Evolutionary conservation across 2,888 invertebrate species (phyloP), one percentile per base, ranked within the genome.

Genomic region (Lasioglossum figueresi): DNA sequence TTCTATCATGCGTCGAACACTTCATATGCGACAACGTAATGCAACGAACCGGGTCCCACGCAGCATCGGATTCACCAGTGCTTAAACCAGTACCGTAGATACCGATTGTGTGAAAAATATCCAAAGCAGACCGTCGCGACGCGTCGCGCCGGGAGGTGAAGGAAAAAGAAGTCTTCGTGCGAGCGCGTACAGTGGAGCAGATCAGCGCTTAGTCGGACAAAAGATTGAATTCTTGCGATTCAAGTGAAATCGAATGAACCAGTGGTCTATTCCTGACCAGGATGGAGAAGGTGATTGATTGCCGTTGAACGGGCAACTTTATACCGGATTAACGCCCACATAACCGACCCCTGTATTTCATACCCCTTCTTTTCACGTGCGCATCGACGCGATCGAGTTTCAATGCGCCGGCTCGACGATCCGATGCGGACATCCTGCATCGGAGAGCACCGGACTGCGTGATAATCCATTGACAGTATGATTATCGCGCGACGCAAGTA

Each of bases 401-500:
- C 63, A 23, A 63, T 72, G 48, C 45, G 31, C 52, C 40, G 73
- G 63, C 71, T 43, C 75, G 37, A n/a, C 43, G 52, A 19, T 71
- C 63, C 59, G 71, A 63, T 14, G n/a, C 59, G 45, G 76, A 19
- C 43, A 14, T 6, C 80, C 4, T n/a, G 45, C 23, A 40, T 56
- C 34, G 12, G 19, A 27, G 6, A 52, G 23, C 23, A 52, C 10
- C 23, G 23, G 52, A n/a, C 52, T n/a, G n/a, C 52, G n/a, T 70
- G 40, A 34, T 45, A 73, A 79, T 79, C 79, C 73, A 45, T n/a
- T 34, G 31, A 43, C 23, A 10, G 8, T 1, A 2, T 16, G 40
- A 76, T 59, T 70, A 80, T 59, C 70, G 40, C 48, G n/a, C 14
- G 45, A 23, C 14, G 4, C 59, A 37, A 76, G 70, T 52, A 34